These are phyloP conservation scores for Panagrolaimus sp. DNA, from an alignment of 1,140 invertebrate genomes.

Conservation along the genomic window DNA sequence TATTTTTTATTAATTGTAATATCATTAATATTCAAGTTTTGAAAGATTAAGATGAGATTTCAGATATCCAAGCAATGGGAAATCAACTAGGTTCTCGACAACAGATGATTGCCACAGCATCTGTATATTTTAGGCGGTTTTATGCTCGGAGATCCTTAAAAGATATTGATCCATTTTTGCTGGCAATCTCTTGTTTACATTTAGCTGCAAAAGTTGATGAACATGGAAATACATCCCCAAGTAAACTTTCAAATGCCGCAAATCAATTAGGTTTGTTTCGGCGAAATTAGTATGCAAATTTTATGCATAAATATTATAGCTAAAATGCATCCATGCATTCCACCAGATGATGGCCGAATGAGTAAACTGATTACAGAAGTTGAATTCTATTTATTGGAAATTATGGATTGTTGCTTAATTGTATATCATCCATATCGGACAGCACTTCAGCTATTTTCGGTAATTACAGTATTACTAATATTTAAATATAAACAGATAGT, in stretches of 20 bases:
- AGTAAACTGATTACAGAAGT: constrained; percentile 70
- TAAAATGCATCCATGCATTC: background rate
- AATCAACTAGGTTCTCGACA: constrained; percentile 74
- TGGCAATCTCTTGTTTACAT: constrained; percentile 93
- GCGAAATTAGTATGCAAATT: background rate
- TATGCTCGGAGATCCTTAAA: constrained; percentile 92
- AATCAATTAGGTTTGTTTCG: background rate
- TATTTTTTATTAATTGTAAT: constrained; percentile 87
- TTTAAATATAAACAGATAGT: background rate
- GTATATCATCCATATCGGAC: constrained; percentile 95
- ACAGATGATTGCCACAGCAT: constrained; percentile 98
- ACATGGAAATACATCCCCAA: constrained; percentile 96
- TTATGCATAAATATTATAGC: background rate
- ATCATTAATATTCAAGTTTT: constrained; percentile 10
- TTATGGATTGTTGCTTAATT: constrained; percentile 95
- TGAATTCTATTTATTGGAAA: constrained; percentile 97
- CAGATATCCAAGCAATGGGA: constrained; percentile 85
- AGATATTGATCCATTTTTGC: constrained; percentile 89
- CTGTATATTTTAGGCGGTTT: constrained; percentile 96
- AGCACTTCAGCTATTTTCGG: constrained; percentile 60
- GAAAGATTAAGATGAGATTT: constrained; percentile 52
- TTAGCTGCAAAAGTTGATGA: constrained; percentile 98
- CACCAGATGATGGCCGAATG: constrained; percentile 77
- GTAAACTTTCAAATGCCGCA: constrained; percentile 73
- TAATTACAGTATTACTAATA: background rate